phyloP scores from a whole-genome alignment of 2,113 vertebrate genomes.

The Epinephelus lanceolatus region DNA sequence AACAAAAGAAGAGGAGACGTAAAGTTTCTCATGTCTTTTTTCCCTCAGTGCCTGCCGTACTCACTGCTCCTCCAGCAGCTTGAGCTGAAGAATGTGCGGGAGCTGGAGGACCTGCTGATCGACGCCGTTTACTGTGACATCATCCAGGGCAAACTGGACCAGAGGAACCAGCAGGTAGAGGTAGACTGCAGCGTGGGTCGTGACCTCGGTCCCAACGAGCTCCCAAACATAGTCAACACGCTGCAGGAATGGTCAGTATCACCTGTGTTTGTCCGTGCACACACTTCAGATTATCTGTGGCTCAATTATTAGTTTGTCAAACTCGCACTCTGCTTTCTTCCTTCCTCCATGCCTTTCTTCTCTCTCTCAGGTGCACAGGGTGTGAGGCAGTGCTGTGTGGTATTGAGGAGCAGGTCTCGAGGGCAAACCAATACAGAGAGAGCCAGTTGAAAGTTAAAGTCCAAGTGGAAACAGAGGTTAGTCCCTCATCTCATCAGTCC shows the following conservation, averaged over 20 bases:
- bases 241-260: conserved; percentile 95
- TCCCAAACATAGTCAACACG: conserved; percentile 94
- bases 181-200: conserved; percentile 97
- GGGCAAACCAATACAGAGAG: conserved; percentile 96
- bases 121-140: conserved; percentile 99
- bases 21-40: background rate
- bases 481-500: conserved; percentile 50
- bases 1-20: background rate
- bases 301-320: conserved; percentile 34
- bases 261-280: background rate
- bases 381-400: conserved; percentile 95
- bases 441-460: conserved; percentile 96
- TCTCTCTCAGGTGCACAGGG: conserved; percentile 91
- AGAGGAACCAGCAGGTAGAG: conserved; percentile 97
- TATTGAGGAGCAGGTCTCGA: conserved; percentile 95
- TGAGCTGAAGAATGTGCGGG: conserved; percentile 97
- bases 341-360: background rate
- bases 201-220: conserved; percentile 95
- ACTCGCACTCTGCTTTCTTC: background rate
- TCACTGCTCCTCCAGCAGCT: conserved; percentile 97
- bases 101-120: conserved; percentile 98
- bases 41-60: conserved; percentile 91
- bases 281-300: conserved; percentile 23
- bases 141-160: conserved; percentile 98
- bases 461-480: conserved; percentile 97